Base-by-base conservation (phyloP, 2,888 invertebrate genomes). In the Autographa pulchrina region DNA sequence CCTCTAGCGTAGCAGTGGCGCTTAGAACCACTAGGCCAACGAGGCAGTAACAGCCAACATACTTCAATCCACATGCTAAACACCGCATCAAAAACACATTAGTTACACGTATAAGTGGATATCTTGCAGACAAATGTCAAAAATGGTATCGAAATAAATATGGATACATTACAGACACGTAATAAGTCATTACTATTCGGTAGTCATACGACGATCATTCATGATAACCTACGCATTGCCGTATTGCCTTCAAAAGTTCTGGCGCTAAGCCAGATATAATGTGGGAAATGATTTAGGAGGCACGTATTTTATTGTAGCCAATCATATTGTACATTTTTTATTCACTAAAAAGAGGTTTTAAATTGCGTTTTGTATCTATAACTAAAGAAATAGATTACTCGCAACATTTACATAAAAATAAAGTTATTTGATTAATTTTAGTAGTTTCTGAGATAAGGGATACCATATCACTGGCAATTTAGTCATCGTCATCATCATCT, bases 21-120 rank as follows among this genome's bases (percentile, higher is more conserved):
- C n/a, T n/a, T n/a, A n/a, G n/a, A n/a, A n/a, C n/a, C n/a, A n/a
- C n/a, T n/a, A n/a, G n/a, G n/a, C n/a, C n/a, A n/a, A n/a, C n/a
- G n/a, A n/a, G n/a, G n/a, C n/a, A n/a, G n/a, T n/a, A 48, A 48
- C 48, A n/a, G 16, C 48, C n/a, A 48, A 8, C n/a, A 6, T n/a
- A 48, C 48, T 48, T 14, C 48, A 48, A 48, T 48, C 6, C 48
- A 58, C 31, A 70, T 54, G n/a, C 31, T 52, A 63, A 16, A 25
- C 16, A 48, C 32, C 65, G n/a, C 63, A 77, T 75, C 72, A 66
- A 75, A 66, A 77, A 66, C 48, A 18, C 77, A 75, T 72, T 62
- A 61, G 60, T 77, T 48, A 77, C 48, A 52, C 41, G n/a, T 64
- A 58, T 48, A 65, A 35, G 20, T 38, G 43, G 0, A 18, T n/a